Base-by-base conservation (phyloP, 2,113 vertebrate species). In the Seriola aureovittata region DNA sequence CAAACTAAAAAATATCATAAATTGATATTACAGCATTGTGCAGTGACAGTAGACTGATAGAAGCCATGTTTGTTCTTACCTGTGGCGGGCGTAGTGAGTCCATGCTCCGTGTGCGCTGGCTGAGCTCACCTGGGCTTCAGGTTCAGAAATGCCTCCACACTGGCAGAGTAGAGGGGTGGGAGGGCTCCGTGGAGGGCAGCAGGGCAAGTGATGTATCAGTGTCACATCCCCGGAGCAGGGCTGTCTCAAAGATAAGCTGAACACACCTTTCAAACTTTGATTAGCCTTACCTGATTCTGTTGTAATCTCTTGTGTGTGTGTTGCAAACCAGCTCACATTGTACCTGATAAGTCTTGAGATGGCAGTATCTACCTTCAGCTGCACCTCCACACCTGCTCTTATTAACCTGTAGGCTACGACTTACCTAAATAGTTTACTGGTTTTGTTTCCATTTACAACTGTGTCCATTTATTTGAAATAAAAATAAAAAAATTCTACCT, bases 251-350 rank as follows among this genome's bases (percentile, higher is more conserved):
- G 89, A 92, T 92, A 90, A 93, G 82, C 17, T 4, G 50, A 78
- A 85, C 88, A 85, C 91, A 70, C 89, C 91, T 88, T 84, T 52
- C 52, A 77, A 81, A 87, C 62, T 50, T 78, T 59, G 74, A 73
- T 71, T 68, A 68, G 12, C 62, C 81, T 78, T 84, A 52, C 84
- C 80, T 79, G 58, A 64, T 54, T 44, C 58, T 25, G 86, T 7
- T 86, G 80, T 77, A 86, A 88, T 63, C 73, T 73, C 17, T 65
- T 29, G 74, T 23, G 59, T 14, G 29, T 68, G 80, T 93, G 85
- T 91, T 12, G 78, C 75, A 93, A 86, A 87, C 75, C 67, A 58
- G 6, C 59, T 80, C 72, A 90, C 75, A 72, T 78, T 78, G 67
- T 76, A 44, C 46, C 80, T 75, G 84, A 91, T 86, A 78, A 81